Conservation (phyloP, 2,113 vertebrate genomes). For the Paralichthys olivaceus region DNA sequence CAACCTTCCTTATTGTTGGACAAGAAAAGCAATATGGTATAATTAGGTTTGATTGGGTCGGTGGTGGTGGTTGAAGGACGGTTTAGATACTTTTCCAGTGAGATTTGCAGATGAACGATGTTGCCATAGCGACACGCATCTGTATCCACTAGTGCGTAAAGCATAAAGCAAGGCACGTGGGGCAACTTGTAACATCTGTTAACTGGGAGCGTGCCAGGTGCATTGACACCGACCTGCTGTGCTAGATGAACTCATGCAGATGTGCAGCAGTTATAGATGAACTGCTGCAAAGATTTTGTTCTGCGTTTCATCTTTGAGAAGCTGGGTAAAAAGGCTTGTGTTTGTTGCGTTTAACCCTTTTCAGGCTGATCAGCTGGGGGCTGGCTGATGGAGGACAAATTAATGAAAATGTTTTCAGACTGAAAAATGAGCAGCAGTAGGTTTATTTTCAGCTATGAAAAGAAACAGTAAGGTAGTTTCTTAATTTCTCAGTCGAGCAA, state of each 20-base stretch:
- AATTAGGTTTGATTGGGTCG: slow-evolving; percentile 98
- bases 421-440: no score
- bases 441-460: neutral
- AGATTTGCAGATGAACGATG: slow-evolving; percentile 93
- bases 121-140: slow-evolving; percentile 95
- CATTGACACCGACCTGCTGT: slow-evolving; percentile 88
- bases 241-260: slow-evolving; percentile 86
- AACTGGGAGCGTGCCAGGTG: slow-evolving; percentile 84
- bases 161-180: slow-evolving; percentile 87
- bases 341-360: slow-evolving; percentile 7
- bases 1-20: slow-evolving; percentile 90
- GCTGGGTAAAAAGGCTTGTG: slow-evolving; percentile 69
- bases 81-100: slow-evolving; percentile 87
- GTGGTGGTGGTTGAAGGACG: slow-evolving; percentile 73
- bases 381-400: neutral
- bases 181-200: slow-evolving; percentile 92
- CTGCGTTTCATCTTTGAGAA: slow-evolving; percentile 53
- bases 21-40: slow-evolving; percentile 96
- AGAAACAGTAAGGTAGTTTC: neutral
- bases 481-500: neutral
- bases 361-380: neutral
- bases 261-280: slow-evolving; percentile 84
- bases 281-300: slow-evolving; percentile 79
- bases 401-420: neutral
- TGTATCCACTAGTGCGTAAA: slow-evolving; percentile 89